Percentiles rank a stretch among this genome's conserved stretches.
Conservation (phyloP, 2,888 invertebrate species). For the Macropis europaea region DNA sequence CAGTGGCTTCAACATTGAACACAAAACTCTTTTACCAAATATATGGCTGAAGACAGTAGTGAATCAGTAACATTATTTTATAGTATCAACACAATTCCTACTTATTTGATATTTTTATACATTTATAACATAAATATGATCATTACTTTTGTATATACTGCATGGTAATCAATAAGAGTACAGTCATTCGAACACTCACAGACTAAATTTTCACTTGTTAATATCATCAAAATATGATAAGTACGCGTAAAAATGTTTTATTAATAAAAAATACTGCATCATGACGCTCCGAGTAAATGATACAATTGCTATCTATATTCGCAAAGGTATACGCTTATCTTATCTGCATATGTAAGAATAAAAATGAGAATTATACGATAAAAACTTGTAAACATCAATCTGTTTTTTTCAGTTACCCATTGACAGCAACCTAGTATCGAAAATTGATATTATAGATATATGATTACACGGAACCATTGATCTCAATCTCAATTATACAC, state of each 20-base stretch:
- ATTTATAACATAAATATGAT: no score
- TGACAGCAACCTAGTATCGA: neutral
- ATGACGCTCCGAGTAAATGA: neutral
- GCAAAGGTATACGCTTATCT: slow-evolving; percentile 7
- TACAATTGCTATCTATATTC: slow-evolving; percentile 2
- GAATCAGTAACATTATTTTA: no score
- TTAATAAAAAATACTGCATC: neutral
- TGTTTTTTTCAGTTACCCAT: neutral
- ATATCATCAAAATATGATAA: neutral
- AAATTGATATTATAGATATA: neutral
- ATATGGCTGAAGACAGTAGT: no score
- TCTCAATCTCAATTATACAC: neutral
- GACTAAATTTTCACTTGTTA: neutral
- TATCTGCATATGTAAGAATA: slow-evolving; percentile 10
- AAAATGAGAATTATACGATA: neutral
- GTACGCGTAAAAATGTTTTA: neutral
- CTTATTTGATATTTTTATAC: no score
- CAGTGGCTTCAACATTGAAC: no score
- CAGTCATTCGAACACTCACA: no score
- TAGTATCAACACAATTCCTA: no score
- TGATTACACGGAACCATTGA: neutral
- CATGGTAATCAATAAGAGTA: no score
- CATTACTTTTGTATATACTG: no score
- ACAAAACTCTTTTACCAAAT: no score
- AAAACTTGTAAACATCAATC: neutral